These are phyloP conservation scores for Stegodyphus mimosarum DNA, from an alignment of 1,140 invertebrate genomes.

Conservation along the genomic window DNA sequence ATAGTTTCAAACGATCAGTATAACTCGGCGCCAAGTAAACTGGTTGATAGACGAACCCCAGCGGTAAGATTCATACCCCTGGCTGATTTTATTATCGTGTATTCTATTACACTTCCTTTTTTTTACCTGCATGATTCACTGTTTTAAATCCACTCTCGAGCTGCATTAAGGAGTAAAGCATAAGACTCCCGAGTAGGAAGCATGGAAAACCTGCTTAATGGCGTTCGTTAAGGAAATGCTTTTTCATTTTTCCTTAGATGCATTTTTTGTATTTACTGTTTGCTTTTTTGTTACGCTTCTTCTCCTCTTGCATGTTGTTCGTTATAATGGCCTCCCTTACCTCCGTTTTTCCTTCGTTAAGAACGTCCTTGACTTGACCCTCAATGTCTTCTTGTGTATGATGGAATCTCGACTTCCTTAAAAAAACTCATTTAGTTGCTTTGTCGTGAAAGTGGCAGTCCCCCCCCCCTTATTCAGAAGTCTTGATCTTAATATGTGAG, in stretches of 20 bases:
- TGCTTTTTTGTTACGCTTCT: background rate
- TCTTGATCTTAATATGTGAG: too few species aligned
- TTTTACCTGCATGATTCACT: conserved; percentile 17
- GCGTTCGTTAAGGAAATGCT: conserved; percentile 36
- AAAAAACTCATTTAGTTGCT: background rate
- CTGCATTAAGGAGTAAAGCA: conserved; percentile 22
- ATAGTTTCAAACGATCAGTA: too few species aligned
- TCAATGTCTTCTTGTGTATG: background rate
- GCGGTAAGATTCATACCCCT: conserved; percentile 18
- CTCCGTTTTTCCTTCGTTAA: conserved; percentile 25
- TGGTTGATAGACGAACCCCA: conserved; percentile 14
- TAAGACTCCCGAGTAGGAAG: conserved; percentile 31
- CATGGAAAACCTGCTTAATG: conserved; percentile 39
- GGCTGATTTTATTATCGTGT: conserved; percentile 42
- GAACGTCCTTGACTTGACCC: conserved; percentile 44
- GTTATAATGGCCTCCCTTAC: conserved; percentile 7
- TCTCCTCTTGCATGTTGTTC: conserved; percentile 10
- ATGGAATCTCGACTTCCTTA: conserved; percentile 30
- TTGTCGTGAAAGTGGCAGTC: background rate
- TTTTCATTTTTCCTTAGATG: conserved; percentile 27
- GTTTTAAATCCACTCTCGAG: conserved; percentile 19
- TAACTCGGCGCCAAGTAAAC: background rate
- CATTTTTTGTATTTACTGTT: conserved; percentile 32
- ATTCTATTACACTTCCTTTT: conserved; percentile 43
- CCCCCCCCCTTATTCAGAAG: too few species aligned